Evolutionary conservation across 2,113 vertebrate genomes (phyloP), one percentile per base, ranked within the genome.

Genomic region (Engraulis encrasicolus): DNA sequence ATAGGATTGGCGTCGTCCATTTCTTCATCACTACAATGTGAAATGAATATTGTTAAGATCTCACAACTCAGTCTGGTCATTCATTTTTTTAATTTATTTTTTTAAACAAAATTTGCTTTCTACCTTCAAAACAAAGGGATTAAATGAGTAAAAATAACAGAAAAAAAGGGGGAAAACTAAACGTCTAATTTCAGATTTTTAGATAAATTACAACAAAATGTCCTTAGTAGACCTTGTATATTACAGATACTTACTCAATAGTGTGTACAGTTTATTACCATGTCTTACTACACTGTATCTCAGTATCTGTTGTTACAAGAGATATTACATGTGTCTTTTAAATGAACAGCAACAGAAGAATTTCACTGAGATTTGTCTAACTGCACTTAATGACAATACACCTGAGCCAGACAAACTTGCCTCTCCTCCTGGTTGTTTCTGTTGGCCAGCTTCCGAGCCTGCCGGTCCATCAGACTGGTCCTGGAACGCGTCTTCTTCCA

Each of bases 401-500:
- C n/a, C n/a, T n/a, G n/a, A n/a, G 19, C 6, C 17, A 31, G 11
- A 6, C 17, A 37, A 37, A 66, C 9, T 18, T 20, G 90, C 97
- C 97, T 97, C 94, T 99, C 97, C 78, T 98, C 97, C 86, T 96
- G 97, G 92, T 96, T 97, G 91, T 94, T 97, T 92, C 97, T 95
- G 90, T 88, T 98, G 61, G 98, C 97, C 88, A 99, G 90, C 91
- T 99, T 99, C 20, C 98, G 95, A 74, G 98, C 98, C 91, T 99
- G 98, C 1, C 98, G 96, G 91, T 99, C 98, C 98, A 99, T 99
- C 89, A 99, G 93, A 89, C 98, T 99, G 85, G 98, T 99, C 88
- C 98, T 95, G 89, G 98, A 98, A 17, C 98, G 97, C 0, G 98
- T 99, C 94, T 99, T 99, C 94, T 99, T 99, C 98, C 98, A 99